Evolutionary conservation across 2,797 vertebrate species (phyloP).

Genomic region (Smutsia gigantea): DNA sequence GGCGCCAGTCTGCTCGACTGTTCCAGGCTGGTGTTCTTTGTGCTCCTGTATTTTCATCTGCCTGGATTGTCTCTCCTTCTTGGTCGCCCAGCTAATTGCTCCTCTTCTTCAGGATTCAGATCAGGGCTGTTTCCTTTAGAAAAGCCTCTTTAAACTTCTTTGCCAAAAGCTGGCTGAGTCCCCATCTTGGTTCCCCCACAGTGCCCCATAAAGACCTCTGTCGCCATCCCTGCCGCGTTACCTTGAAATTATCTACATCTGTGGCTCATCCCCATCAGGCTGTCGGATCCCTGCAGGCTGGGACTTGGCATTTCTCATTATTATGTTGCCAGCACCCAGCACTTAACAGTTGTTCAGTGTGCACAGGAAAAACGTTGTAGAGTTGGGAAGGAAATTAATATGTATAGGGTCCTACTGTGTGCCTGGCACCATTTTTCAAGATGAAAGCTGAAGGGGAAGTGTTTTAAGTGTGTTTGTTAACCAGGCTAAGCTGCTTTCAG

Average conservation of each 20-base stretch:
- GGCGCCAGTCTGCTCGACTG: accelerated
- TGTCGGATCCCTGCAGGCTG: background rate
- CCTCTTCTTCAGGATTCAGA: background rate
- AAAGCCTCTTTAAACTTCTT: background rate
- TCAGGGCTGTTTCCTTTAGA: background rate
- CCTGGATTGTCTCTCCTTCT: background rate
- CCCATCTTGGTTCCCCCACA: background rate
- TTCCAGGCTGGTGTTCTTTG: background rate
- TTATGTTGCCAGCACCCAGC: background rate
- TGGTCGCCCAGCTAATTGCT: background rate
- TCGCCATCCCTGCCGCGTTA: background rate
- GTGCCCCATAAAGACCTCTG: background rate
- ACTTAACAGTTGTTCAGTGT: background rate
- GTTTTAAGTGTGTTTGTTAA: background rate
- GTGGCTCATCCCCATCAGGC: background rate
- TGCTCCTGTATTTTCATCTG: background rate
- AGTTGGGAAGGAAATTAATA: background rate
- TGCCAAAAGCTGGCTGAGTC: background rate
- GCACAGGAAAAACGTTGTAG: background rate
- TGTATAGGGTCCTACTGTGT: background rate
- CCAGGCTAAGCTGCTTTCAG: background rate
- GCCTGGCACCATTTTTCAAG: background rate
- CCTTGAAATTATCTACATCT: background rate
- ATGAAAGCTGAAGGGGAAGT: background rate
- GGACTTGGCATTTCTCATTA: background rate